Evolutionary conservation across 2,113 vertebrate species (phyloP).

Genomic region (Urocynchramus pylzowi): DNA sequence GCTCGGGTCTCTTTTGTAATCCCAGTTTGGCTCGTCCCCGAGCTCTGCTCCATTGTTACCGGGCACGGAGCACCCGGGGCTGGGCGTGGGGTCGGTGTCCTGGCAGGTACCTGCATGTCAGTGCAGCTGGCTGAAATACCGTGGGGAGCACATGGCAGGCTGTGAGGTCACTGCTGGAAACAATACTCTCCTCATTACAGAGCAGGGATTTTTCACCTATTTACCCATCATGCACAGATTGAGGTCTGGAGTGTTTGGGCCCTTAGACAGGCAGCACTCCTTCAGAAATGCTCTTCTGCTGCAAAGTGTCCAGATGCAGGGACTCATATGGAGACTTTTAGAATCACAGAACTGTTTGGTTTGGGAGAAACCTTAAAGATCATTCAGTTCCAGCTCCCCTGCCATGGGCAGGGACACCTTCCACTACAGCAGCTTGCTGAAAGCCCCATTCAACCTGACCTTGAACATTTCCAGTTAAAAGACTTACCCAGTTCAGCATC

Average conservation of each 20-base stretch:
- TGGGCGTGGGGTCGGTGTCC: neutral
- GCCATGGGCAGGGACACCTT: too few species aligned
- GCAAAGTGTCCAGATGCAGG: neutral
- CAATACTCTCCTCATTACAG: neutral
- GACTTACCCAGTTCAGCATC: neutral
- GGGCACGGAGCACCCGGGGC: neutral
- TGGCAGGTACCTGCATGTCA: neutral
- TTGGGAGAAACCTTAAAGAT: neutral
- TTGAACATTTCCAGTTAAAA: neutral
- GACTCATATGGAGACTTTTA: neutral
- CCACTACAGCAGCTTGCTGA: neutral
- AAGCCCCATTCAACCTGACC: neutral
- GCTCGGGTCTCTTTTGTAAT: neutral
- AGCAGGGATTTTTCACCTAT: fast-evolving
- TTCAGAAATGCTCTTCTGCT: neutral
- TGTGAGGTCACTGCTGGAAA: neutral
- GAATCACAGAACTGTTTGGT: neutral
- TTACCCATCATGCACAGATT: neutral
- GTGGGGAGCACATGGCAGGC: neutral
- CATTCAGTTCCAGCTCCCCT: neutral
- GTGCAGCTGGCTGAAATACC: neutral
- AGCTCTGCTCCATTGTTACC: neutral
- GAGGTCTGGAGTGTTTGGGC: fast-evolving
- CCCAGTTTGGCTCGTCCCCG: fast-evolving
- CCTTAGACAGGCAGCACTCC: neutral